A percentile compares a stretch with the other conserved stretches of the same genome.
phyloP scores from a whole-genome alignment of 2,888 invertebrate species.

The Chloroclysta siterata region DNA sequence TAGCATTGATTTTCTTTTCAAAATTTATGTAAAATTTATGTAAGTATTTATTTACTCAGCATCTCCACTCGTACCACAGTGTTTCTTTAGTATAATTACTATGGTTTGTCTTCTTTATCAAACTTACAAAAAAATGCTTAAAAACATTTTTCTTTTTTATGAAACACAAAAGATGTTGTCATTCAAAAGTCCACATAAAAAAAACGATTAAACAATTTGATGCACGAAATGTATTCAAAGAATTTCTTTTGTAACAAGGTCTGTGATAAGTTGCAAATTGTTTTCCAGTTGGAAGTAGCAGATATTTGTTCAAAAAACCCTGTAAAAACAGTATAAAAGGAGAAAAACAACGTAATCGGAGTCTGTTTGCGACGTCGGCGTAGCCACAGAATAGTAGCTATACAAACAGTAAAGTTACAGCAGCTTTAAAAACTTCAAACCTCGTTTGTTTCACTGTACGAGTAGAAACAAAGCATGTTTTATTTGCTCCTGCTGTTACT shows the following conservation, averaged over 20 bases:
- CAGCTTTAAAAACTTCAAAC: background rate
- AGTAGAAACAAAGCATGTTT: background rate
- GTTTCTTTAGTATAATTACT: too few relatives aligned
- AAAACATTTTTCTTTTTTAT: too few relatives aligned
- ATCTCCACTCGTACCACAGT: too few relatives aligned
- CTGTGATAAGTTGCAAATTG: slow-evolving; percentile 5
- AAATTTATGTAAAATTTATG: too few relatives aligned
- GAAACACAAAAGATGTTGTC: too few relatives aligned
- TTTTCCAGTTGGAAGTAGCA: slow-evolving; percentile 5
- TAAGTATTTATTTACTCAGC: too few relatives aligned
- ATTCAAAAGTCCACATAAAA: too few relatives aligned
- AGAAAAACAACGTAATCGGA: slow-evolving; percentile 24
- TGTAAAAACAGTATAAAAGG: slow-evolving; percentile 17
- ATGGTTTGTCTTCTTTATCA: too few relatives aligned
- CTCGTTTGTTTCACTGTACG: background rate
- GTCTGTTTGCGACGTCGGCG: slow-evolving; percentile 26
- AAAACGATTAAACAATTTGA: too few relatives aligned
- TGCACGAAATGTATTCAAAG: slow-evolving; percentile 3
- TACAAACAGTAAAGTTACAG: slow-evolving; percentile 2
- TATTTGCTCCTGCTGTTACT: background rate
- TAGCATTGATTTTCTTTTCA: background rate
- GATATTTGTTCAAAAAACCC: slow-evolving; percentile 15
- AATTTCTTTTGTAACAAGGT: slow-evolving; percentile 2
- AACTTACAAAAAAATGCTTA: too few relatives aligned
- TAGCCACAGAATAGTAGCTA: background rate